A percentile compares a stretch with the other conserved stretches of the same genome.
These are phyloP conservation scores for Harmothoe impar DNA, from an alignment of 2,888 invertebrate genomes.

Conservation along the genomic window DNA sequence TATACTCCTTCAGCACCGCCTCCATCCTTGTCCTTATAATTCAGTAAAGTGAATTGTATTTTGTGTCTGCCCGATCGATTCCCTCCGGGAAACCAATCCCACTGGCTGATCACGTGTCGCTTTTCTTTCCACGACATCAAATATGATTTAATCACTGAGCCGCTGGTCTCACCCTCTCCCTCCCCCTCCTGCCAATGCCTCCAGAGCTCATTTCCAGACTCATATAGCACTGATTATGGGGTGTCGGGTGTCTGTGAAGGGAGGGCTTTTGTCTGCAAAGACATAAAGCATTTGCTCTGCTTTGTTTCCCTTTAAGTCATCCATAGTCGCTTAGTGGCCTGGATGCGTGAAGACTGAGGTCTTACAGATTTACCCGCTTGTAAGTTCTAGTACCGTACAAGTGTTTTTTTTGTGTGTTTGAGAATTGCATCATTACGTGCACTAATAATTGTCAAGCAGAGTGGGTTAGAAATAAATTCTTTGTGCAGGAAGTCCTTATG, in stretches of 20 bases:
- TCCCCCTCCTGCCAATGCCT: background rate
- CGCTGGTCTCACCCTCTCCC: background rate
- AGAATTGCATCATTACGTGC: no score
- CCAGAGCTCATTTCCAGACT: background rate
- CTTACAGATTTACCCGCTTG: background rate
- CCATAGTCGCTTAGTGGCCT: background rate
- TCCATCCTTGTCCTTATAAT: slow-evolving; percentile 23
- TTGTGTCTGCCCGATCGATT: background rate
- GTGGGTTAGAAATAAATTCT: no score
- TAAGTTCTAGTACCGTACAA: background rate
- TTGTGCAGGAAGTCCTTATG: no score
- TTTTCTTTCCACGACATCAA: slow-evolving; percentile 27
- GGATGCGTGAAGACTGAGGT: background rate
- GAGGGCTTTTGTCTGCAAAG: background rate
- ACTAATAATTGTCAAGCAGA: no score
- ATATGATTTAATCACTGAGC: slow-evolving; percentile 34
- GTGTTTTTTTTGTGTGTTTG: background rate
- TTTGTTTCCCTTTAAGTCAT: background rate
- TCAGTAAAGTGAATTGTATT: slow-evolving; percentile 22
- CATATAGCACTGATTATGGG: background rate
- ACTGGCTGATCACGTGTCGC: background rate
- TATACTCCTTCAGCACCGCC: background rate
- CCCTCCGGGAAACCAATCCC: background rate
- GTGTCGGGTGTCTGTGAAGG: background rate
- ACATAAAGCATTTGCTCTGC: no score